Evolutionary conservation across 2,113 vertebrate species (phyloP).

Genomic region (Odocoileus virginianus): DNA sequence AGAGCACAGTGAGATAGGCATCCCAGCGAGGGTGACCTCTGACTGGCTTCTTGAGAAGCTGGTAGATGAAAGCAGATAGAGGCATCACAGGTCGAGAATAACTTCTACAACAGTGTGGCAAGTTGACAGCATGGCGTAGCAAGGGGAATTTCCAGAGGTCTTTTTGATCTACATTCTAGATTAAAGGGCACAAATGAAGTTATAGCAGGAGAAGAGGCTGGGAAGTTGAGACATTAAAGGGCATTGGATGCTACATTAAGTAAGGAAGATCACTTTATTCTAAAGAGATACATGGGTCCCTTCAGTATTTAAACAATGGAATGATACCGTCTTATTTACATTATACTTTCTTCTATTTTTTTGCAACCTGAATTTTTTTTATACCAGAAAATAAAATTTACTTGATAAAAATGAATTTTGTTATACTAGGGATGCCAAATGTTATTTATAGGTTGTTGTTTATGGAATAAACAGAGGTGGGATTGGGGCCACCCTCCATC

Average conservation of each 20-base stretch:
- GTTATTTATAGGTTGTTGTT: constrained; percentile 94
- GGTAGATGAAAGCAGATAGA: neutral
- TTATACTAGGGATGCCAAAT: constrained; percentile 99
- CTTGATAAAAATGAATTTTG: constrained; percentile 99
- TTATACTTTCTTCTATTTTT: neutral
- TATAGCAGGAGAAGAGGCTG: neutral
- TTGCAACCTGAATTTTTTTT: constrained; percentile 78
- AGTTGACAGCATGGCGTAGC: neutral
- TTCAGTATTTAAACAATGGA: neutral
- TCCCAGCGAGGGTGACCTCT: neutral
- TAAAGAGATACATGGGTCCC: neutral
- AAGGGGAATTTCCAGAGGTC: neutral
- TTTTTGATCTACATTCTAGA: neutral
- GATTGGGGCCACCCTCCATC: constrained; percentile 38
- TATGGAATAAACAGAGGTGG: constrained; percentile 87
- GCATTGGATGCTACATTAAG: neutral
- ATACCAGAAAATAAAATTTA: constrained; percentile 99
- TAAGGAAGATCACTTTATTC: neutral
- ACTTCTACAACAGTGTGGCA: neutral
- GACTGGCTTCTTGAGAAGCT: neutral
- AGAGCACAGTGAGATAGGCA: neutral
- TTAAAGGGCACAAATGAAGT: neutral
- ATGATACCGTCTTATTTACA: neutral
- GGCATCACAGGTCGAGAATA: neutral
- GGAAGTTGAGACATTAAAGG: neutral